Evolutionary conservation across 2,888 invertebrate species (phyloP).

Genomic region (Drosophila acutilabella): DNA sequence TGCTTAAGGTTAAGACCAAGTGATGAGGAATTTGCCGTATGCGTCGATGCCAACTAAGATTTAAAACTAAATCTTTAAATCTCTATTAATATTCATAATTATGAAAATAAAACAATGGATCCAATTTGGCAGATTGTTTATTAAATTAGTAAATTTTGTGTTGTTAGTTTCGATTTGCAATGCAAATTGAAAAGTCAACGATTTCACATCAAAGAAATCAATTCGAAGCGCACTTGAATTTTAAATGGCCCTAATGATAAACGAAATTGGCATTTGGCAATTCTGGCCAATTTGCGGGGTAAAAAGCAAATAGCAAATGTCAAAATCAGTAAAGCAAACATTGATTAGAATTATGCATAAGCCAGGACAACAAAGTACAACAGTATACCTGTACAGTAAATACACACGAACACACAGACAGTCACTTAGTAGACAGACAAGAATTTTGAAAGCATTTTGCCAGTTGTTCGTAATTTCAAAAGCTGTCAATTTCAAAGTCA

Average conservation of each 20-base stretch:
- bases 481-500: constrained; percentile 75
- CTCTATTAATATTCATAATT: constrained; percentile 26
- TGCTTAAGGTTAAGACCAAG: constrained; percentile 9
- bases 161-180: constrained; percentile 39
- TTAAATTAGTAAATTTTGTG: neutral
- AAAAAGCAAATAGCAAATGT: constrained; percentile 61
- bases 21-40: neutral
- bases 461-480: constrained; percentile 49
- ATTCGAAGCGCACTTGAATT: constrained; percentile 29
- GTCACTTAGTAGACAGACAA: neutral
- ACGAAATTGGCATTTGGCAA: constrained; percentile 36
- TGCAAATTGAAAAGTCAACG: constrained; percentile 39
- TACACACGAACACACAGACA: neutral
- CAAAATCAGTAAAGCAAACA: constrained; percentile 49
- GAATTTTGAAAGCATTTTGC: constrained; percentile 35
- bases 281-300: constrained; percentile 37
- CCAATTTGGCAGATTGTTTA: constrained; percentile 19
- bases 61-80: constrained; percentile 1
- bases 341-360: constrained; percentile 58
- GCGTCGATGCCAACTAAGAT: neutral
- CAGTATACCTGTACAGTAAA: neutral
- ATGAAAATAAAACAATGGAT: constrained; percentile 11
- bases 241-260: constrained; percentile 36
- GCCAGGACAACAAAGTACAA: constrained; percentile 17
- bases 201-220: constrained; percentile 38